These are phyloP conservation scores for Phallusia fumigata DNA, from an alignment of 23 tunicate species.

Conservation along the genomic window DNA sequence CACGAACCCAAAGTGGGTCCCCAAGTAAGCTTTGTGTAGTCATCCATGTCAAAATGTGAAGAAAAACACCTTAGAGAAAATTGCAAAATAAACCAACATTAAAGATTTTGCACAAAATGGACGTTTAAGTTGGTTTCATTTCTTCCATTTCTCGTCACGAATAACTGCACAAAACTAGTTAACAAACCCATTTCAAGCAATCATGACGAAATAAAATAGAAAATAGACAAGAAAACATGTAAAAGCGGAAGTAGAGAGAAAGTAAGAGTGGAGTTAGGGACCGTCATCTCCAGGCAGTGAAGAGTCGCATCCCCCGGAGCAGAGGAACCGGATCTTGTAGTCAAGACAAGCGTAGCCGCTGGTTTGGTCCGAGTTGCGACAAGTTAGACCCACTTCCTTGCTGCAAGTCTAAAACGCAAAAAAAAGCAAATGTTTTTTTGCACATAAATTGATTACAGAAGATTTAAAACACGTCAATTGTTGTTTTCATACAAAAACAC, in stretches of 20 bases:
- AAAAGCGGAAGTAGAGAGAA: neutral
- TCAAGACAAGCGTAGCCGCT: slow-evolving; percentile 48
- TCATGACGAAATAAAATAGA: neutral
- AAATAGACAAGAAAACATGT: neutral
- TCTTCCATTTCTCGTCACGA: no score
- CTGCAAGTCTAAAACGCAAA: slow-evolving; percentile 34
- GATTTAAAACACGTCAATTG: no score
- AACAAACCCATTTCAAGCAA: no score
- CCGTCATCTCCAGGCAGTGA: neutral
- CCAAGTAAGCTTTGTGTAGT: no score
- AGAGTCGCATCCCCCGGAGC: slow-evolving; percentile 18
- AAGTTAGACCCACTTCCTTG: slow-evolving; percentile 34
- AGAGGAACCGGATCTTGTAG: slow-evolving; percentile 39
- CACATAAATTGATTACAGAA: neutral
- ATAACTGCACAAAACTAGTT: no score
- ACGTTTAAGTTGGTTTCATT: no score
- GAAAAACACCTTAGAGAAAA: no score
- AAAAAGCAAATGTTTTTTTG: neutral
- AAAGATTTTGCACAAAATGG: no score
- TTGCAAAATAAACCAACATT: no score
- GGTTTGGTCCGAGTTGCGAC: slow-evolving; percentile 31
- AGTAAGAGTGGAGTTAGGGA: neutral
- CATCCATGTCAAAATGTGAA: no score
- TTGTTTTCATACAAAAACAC: no score
- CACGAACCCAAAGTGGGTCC: no score